Base-by-base conservation (phyloP, 2,113 vertebrate genomes). In the Bufo bufo region DNA sequence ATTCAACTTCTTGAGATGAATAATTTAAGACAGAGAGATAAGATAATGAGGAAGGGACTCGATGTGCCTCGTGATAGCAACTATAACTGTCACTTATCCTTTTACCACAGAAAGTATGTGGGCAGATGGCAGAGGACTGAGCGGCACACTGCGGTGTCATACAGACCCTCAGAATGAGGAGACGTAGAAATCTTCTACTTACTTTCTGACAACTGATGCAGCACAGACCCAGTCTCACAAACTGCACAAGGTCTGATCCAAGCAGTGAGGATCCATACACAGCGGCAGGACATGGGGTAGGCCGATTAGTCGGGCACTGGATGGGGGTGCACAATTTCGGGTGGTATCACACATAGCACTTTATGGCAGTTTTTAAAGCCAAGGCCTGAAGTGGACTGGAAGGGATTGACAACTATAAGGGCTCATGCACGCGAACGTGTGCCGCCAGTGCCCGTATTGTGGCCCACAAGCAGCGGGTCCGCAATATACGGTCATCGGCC, bases 101-200 rank as follows among this genome's bases (percentile, higher is more conserved):
- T n/a, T 83, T 74, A 88, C 79, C 86, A 88, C 80, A 87, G 69
- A 82, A 75, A 82, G 9, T 82, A 63, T 52, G 79, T 87, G 59
- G 79, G 78, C 54, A 82, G 86, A 87, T 87, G 66, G 54, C 45
- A 75, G 43, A 3, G 45, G 23, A 77, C 23, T 78, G 79, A 75
- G 33, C 43, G 59, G 49, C 19, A 78, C 33, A 78, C 50, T 23
- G 77, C 77, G 54, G 19, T 56, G 50, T 78, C 77, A 78, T 17
- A 19, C 13, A 20, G 33, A 72, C 61, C 20, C 1, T 7, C 47
- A 17, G 33, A 33, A 47, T 2, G 69, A 11, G 16, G 69, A 45
- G 2, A 72, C 12, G 43, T 17, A 72, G 66, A 71, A 71, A 71
- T 71, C 69, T 71, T 13, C 69, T 71, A 4, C 6, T 66, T 6